Evolutionary conservation across 2,113 vertebrate species (phyloP), one percentile per base, ranked within the genome.

Genomic region (Typhlomys cinereus): DNA sequence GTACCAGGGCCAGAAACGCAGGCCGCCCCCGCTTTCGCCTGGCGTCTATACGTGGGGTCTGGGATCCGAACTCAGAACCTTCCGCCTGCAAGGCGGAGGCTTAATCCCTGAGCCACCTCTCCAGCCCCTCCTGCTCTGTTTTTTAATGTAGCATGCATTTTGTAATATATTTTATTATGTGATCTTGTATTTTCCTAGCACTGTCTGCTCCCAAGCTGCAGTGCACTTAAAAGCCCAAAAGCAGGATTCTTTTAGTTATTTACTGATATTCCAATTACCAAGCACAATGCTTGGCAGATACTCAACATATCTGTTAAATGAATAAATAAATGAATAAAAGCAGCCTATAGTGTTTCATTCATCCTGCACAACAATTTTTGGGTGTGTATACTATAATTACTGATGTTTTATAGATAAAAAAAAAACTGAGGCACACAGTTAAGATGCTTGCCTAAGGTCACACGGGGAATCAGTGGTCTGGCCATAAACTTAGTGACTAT

Each of bases 341-440:
- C 73, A 67, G n/a, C 71, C 69, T 64, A 54, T 61, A 92, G 7
- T 62, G 50, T 80, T 95, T 88, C 27, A 34, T 84, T 84, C 61
- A 73, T 73, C 20, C 36, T 83, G 46, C 25, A n/a, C 12, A 46
- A 84, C 78, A 79, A 87, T 62, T 36, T 78, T 61, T 79, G 27
- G 41, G 62, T 52, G 25, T 67, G 52, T 11, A 50, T 79, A 52
- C 25, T 69, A 74, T 73, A 59, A 61, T 87, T 71, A 50, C 20
- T 57, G 69, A 31, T 70, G 64, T 81, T 95, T 80, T 80, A 69
- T 14, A 79, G 66, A 54, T n/a, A 85, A 87, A n/a, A 85, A 87
- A n/a, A 52, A 94, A 78, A 66, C 23, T n/a, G 57, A 89, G 54
- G 27, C 67, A 89, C 61, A 66, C 12, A 29, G 70, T 52, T 64